Conservation (phyloP, 2,113 vertebrate genomes). For the Microcebus murinus region DNA sequence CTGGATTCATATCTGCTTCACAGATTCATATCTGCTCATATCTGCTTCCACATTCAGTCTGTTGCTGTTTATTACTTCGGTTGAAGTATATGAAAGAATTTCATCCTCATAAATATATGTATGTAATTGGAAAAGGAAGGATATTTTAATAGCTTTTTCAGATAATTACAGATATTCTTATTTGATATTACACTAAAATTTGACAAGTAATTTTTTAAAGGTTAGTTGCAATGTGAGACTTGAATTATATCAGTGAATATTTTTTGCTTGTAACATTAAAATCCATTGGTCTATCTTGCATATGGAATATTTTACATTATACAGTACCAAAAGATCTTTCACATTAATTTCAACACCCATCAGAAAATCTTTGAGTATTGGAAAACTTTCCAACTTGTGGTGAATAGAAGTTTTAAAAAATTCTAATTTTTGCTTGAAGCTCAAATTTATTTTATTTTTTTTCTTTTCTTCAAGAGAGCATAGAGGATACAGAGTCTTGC, state of each 20-base stretch:
- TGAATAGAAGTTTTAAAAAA: conserved; percentile 33
- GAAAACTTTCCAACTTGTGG: not conserved
- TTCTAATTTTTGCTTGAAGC: conserved; percentile 17
- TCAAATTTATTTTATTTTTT: not conserved
- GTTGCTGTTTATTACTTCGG: not conserved
- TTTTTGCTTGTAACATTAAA: not conserved
- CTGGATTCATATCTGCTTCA: too few relatives aligned
- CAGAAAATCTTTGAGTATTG: not conserved
- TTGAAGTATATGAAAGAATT: not conserved
- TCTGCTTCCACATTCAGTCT: not conserved
- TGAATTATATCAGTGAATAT: not conserved
- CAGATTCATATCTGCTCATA: not conserved
- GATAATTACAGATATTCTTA: not conserved
- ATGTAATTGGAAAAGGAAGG: not conserved
- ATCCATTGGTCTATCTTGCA: not conserved
- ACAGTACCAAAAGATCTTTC: not conserved
- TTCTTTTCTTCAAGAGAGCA: too few relatives aligned
- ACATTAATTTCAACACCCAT: not conserved
- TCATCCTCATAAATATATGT: not conserved
- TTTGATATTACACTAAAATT: conserved; percentile 28
- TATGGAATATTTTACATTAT: not conserved
- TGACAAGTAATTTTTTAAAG: not conserved
- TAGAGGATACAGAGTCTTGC: too few relatives aligned
- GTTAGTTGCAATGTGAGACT: conserved; percentile 20
- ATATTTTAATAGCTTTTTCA: conserved; percentile 19